These are phyloP conservation scores for Hypolimnas misippus DNA, from an alignment of 2,888 invertebrate species.

Conservation along the genomic window DNA sequence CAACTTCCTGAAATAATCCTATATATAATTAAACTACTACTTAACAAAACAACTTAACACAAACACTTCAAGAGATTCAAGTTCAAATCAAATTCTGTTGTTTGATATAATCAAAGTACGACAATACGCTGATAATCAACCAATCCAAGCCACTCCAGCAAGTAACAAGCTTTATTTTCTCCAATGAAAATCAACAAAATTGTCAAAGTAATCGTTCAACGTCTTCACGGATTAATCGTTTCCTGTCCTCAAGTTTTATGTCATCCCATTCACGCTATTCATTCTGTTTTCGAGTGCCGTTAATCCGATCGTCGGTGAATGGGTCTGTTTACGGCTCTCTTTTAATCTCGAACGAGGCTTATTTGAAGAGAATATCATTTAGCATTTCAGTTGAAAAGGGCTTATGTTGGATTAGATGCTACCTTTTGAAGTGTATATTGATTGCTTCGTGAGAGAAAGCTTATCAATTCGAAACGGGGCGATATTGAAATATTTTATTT, in stretches of 20 bases:
- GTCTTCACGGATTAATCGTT: neutral
- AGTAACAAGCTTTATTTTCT: too few relatives aligned
- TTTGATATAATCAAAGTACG: too few relatives aligned
- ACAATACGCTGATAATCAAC: too few relatives aligned
- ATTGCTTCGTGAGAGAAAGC: neutral
- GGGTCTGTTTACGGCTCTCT: conserved; percentile 1
- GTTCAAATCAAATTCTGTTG: too few relatives aligned
- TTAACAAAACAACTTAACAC: too few relatives aligned
- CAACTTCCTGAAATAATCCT: too few relatives aligned
- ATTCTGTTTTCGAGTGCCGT: conserved; percentile 19
- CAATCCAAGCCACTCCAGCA: too few relatives aligned
- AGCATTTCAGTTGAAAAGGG: neutral
- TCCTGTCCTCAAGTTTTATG: conserved; percentile 3
- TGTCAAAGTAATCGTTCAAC: neutral
- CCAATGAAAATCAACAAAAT: neutral
- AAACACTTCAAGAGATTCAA: too few relatives aligned
- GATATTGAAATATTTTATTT: neutral
- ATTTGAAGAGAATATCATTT: conserved; percentile 6
- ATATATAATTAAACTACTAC: too few relatives aligned
- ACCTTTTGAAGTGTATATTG: neutral
- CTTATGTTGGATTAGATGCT: neutral
- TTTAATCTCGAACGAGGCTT: conserved; percentile 10
- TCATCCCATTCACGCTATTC: conserved; percentile 13
- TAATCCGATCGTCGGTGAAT: conserved; percentile 15
- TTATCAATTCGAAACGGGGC: neutral